Conservation (phyloP, 2,888 invertebrate species). For the Ectemnius continuus region DNA sequence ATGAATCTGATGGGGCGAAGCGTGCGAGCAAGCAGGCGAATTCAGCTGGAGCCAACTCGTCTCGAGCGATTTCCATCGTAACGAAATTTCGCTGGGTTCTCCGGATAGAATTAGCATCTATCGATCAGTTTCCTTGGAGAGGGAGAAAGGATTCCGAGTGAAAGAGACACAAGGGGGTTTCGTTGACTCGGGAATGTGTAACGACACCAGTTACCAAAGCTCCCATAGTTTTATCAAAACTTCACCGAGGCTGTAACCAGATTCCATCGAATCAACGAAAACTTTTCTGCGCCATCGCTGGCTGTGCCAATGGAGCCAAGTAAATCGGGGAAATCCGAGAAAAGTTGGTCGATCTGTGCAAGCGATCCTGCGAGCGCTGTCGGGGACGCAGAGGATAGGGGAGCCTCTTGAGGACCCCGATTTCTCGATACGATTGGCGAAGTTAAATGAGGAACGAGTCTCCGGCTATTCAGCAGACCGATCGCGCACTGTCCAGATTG, state of each 20-base stretch:
- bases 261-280: constrained; percentile 50
- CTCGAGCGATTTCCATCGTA: constrained; percentile 31
- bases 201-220: constrained; percentile 30
- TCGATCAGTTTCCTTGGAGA: constrained; percentile 28
- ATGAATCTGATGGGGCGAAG: constrained; percentile 34
- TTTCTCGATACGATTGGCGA: constrained; percentile 14
- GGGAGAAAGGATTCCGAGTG: background rate
- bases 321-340: constrained; percentile 32
- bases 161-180: constrained; percentile 27
- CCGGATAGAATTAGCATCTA: constrained; percentile 46
- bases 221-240: constrained; percentile 41
- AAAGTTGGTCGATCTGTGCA: constrained; percentile 42
- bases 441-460: constrained; percentile 21
- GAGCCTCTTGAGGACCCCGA: constrained; percentile 3
- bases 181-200: constrained; percentile 51
- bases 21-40: constrained; percentile 22
- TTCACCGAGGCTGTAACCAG: constrained; percentile 39
- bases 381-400: constrained; percentile 10
- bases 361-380: constrained; percentile 30
- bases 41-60: constrained; percentile 9
- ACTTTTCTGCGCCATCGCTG: constrained; percentile 25
- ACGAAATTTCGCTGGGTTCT: constrained; percentile 37
- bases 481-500: constrained; percentile 1
- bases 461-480: background rate
- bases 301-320: constrained; percentile 7